Evolutionary conservation across 2,888 invertebrate genomes (phyloP), one percentile per base, ranked within the genome.

Genomic region (Matsumyia berberina): DNA sequence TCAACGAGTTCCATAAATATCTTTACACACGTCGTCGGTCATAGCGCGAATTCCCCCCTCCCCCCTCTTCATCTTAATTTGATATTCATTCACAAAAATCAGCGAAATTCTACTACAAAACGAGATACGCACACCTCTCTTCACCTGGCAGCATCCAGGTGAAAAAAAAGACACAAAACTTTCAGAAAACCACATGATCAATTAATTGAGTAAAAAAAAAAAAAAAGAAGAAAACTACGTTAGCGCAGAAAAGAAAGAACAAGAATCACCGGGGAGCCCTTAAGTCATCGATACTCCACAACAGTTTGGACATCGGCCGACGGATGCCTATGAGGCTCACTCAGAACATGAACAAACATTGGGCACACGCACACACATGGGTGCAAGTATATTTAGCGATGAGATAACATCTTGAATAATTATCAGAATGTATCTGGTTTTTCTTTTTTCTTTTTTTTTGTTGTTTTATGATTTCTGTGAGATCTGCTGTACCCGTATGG

Each of bases 11-110:
- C 60, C 66, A 60, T 69, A 60, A 53, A 57, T 53, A 60, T 60
- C 51, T 73, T 51, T 39, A 51, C 51, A 33, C 72, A 62, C 42
- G 24, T 24, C 24, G 24, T 35, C 69, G 15, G 37, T 39, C 35
- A 35, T 24, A 31, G 4, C 42, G 51, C 24, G 9, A 11, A 12
- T 15, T 19, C 9, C 29, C 19, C 2, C 33, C 17, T 12, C 12
- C 11, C 17, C n/a, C n/a, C n/a, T n/a, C 12, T n/a, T 39, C 46
- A 11, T 31, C 37, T 11, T 15, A 58, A 66, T 37, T 66, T 67
- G 17, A 67, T 69, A 69, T 81, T 77, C 82, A 82, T 82, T 82
- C 82, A 82, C 77, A 82, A 82, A 82, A 53, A 44, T 70, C 64
- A 51, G 37, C 60, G 17, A 80, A 74, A 3, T 49, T 46, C 55